Base-by-base conservation (phyloP, 2,113 vertebrate genomes). In the Hystrix cristata region DNA sequence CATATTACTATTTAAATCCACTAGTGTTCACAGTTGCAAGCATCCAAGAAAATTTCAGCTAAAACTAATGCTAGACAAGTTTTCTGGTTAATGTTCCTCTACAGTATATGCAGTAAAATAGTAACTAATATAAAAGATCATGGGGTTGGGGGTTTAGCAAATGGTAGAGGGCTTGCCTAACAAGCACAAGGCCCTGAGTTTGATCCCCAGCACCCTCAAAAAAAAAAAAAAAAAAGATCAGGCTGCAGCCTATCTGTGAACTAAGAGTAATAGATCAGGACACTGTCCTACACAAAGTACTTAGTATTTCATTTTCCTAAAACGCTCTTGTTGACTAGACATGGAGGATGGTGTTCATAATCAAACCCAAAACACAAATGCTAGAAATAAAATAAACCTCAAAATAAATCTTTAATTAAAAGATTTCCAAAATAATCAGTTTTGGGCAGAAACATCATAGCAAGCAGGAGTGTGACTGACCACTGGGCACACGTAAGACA, bases 351-450 rank as follows among this genome's bases (percentile, higher is more conserved):
- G 46, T 86, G 46, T 64, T 84, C 62, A 80, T 64, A 34, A 81
- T 94, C 88, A 92, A 76, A 51, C 80, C 79, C 87, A 95, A 92
- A 90, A 83, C 9, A 87, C 82, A 96, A 94, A 96, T 19, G 31
- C 64, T 62, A 72, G 11, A 55, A 92, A 29, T 91, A 82, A 87
- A 86, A 67, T 69, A 72, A 69, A 69, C 93, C 59, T 23, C 85
- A 92, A 97, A 95, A 12, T 91, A 13, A 74, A 98, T 62, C 1
- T 3, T 91, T 69, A 65, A 95, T 62, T 62, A 29, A 76, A 76
- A 95, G 62, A 94, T 95, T 92, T 74, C 69, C 57, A 34, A 64
- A 64, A 69, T 51, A 93, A 87, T 72, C 3, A 57, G 82, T 27
- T 91, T 18, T 67, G 31, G 12, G n/a, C 79, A 51, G 72, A 81